A percentile compares a stretch with the other conserved stretches of the same genome.
These are phyloP conservation scores for Oreocharis arfaki DNA, from an alignment of 2,113 vertebrate species.

Conservation along the genomic window DNA sequence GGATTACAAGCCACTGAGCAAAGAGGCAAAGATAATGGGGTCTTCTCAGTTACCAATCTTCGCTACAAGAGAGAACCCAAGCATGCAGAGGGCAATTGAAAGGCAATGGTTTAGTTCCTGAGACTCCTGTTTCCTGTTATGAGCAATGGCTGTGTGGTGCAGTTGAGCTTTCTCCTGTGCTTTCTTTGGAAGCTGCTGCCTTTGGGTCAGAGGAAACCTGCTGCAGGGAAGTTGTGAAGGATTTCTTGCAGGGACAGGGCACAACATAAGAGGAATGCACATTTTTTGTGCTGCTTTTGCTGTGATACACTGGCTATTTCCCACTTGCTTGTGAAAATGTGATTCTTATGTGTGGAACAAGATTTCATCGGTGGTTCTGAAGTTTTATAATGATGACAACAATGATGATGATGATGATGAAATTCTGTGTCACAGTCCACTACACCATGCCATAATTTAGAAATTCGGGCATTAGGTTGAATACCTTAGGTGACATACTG, in stretches of 20 bases:
- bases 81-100: not conserved
- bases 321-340: not conserved
- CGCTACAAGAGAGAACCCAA: not conserved
- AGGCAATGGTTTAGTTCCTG: not conserved
- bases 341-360: not conserved
- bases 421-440: not conserved
- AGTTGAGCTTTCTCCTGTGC: not conserved
- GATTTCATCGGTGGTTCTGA: not conserved
- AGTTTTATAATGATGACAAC: not conserved
- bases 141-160: not conserved
- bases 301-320: not conserved
- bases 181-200: not conserved
- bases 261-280: not conserved
- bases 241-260: not conserved
- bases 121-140: not conserved
- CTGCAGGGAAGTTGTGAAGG: not conserved
- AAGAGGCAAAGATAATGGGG: not conserved
- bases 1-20: not conserved
- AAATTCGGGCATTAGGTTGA: not conserved
- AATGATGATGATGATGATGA: not conserved
- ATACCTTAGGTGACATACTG: not conserved
- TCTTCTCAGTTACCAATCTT: not conserved
- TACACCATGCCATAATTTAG: not conserved
- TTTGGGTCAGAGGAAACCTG: not conserved
- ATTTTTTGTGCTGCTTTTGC: not conserved